These are phyloP conservation scores for Heliconius himera DNA, from an alignment of 1,140 invertebrate genomes.

Conservation along the genomic window DNA sequence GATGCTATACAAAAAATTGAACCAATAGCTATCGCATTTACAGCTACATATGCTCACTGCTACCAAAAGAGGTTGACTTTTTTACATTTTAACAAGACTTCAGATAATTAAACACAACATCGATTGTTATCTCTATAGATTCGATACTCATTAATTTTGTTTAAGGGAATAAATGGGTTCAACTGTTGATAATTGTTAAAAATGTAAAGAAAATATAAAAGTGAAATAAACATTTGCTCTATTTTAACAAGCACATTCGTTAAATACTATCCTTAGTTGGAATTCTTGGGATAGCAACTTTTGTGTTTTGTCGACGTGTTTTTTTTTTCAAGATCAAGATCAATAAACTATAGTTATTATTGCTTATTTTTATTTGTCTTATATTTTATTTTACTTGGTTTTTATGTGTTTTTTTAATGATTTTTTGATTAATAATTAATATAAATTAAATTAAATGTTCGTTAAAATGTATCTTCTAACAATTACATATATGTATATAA, in stretches of 20 bases:
- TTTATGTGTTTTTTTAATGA: too few relatives aligned
- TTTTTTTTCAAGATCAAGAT: background rate
- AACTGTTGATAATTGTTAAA: slow-evolving; percentile 24
- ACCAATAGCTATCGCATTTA: too few relatives aligned
- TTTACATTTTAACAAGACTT: background rate
- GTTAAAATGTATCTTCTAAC: too few relatives aligned
- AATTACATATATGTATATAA: too few relatives aligned
- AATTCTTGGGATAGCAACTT: background rate
- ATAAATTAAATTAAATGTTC: too few relatives aligned
- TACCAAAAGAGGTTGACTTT: background rate
- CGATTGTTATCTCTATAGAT: slow-evolving; percentile 17
- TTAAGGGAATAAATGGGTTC: slow-evolving; percentile 17
- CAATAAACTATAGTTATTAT: background rate
- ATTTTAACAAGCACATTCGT: slow-evolving; percentile 14
- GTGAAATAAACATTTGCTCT: slow-evolving; percentile 13
- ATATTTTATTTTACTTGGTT: too few relatives aligned
- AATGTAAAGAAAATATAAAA: too few relatives aligned
- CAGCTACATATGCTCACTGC: too few relatives aligned
- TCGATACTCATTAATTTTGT: slow-evolving; percentile 15
- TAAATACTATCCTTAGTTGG: background rate
- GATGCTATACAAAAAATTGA: too few relatives aligned
- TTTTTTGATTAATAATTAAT: too few relatives aligned
- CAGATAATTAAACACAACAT: slow-evolving; percentile 18
- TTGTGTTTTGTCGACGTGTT: background rate
- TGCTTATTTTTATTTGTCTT: too few relatives aligned